Percentiles rank a stretch among this genome's conserved stretches.
These are phyloP conservation scores for Gracilinanus agilis DNA, from an alignment of 2,113 vertebrate species.

Conservation along the genomic window DNA sequence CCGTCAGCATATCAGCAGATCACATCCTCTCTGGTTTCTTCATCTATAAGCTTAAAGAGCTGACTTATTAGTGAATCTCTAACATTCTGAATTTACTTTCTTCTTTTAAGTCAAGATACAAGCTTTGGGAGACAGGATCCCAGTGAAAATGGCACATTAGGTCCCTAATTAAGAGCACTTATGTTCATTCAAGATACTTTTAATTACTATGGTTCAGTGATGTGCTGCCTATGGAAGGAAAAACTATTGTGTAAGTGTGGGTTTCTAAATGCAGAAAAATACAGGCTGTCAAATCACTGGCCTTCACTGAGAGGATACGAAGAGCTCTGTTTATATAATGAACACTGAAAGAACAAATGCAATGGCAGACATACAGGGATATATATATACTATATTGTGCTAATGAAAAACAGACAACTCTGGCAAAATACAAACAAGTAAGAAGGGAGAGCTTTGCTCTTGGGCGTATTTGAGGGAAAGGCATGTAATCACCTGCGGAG, in stretches of 20 bases:
- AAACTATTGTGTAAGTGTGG: conserved; percentile 34
- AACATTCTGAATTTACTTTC: neutral
- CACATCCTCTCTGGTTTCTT: neutral
- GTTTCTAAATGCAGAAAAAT: conserved; percentile 67
- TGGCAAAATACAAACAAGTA: neutral
- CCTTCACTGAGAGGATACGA: conserved; percentile 39
- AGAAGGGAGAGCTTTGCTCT: neutral
- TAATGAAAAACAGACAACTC: neutral
- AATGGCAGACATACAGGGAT: neutral
- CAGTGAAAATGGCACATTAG: conserved; percentile 15
- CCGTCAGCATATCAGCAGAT: neutral
- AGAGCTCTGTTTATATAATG: neutral
- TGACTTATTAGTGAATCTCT: neutral
- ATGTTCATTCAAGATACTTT: conserved; percentile 55
- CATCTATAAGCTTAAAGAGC: neutral
- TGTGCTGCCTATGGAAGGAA: conserved; percentile 28
- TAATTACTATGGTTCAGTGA: conserved; percentile 63
- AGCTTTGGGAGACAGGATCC: neutral
- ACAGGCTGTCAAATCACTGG: conserved; percentile 31
- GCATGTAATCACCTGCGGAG: neutral
- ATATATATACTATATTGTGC: neutral
- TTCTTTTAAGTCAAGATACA: neutral
- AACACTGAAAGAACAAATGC: conserved; percentile 31
- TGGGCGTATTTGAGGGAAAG: neutral
- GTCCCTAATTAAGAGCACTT: conserved; percentile 53